Conservation (phyloP, 2,797 vertebrate species). For the Sebastes steindachneri region DNA sequence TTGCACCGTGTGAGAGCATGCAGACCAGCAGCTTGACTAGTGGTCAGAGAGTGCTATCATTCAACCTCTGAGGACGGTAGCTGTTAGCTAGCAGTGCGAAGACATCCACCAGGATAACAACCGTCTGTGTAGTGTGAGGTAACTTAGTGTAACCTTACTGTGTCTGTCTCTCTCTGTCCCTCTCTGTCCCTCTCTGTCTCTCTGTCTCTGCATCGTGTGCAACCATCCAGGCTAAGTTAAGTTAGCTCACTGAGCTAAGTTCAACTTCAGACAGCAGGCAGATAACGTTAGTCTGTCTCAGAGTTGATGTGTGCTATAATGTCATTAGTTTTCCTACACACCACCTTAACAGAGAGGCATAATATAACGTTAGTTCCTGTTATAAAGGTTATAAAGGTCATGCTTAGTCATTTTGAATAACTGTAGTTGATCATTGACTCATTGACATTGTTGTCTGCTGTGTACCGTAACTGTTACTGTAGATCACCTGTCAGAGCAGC, state of each 20-base stretch:
- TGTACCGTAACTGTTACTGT: neutral
- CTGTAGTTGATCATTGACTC: no score
- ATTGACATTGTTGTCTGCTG: neutral
- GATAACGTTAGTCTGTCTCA: neutral
- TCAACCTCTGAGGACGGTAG: neutral
- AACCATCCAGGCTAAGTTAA: neutral
- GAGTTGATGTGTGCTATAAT: neutral
- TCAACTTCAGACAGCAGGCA: neutral
- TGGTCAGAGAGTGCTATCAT: neutral
- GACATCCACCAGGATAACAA: neutral
- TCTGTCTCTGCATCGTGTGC: neutral
- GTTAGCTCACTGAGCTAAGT: slow-evolving; percentile 6
- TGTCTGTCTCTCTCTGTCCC: no score
- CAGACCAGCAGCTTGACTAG: neutral
- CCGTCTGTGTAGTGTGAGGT: slow-evolving; percentile 12
- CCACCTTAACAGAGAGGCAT: no score
- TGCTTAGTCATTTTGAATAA: neutral
- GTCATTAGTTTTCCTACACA: neutral
- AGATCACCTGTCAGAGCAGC: neutral
- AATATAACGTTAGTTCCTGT: neutral
- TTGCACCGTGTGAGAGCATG: no score
- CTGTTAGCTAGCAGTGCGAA: neutral
- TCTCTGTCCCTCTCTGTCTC: neutral
- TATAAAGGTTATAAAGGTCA: neutral
- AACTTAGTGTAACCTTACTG: neutral